Evolutionary conservation across 1,140 invertebrate species (phyloP).

Genomic region (Pomacea maculata): DNA sequence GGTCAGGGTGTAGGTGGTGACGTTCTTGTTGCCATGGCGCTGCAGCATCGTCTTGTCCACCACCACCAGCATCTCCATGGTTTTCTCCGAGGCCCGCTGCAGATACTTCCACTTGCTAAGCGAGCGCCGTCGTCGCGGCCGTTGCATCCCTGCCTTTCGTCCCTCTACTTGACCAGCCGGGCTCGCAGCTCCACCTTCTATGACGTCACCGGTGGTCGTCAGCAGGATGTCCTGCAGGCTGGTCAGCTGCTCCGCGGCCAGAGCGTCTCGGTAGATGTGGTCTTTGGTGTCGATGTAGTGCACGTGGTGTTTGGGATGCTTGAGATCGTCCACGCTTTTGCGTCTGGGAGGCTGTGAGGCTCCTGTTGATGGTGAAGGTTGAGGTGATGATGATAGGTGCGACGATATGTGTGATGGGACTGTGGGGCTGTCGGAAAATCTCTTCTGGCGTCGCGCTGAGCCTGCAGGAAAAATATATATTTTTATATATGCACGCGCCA

Average conservation of each 20-base stretch:
- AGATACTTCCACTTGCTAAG: constrained; percentile 14
- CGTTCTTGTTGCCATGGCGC: constrained; percentile 59
- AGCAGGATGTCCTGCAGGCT: constrained; percentile 12
- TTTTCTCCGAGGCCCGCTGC: constrained; percentile 33
- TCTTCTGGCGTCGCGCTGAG: neutral
- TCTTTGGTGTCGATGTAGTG: constrained; percentile 8
- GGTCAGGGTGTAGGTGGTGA: constrained; percentile 61
- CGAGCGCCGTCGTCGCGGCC: constrained; percentile 1
- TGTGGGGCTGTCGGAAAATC: neutral
- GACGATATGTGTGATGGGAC: neutral
- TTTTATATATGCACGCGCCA: neutral
- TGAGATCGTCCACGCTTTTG: neutral
- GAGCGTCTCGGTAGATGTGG: neutral
- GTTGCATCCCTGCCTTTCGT: neutral
- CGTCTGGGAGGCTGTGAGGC: neutral
- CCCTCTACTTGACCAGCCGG: neutral
- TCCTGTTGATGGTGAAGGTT: neutral
- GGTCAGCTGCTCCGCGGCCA: constrained; percentile 13
- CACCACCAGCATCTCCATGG: constrained; percentile 55
- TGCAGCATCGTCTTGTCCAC: constrained; percentile 56
- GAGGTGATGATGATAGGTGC: neutral
- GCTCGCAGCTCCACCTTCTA: neutral
- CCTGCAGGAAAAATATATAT: neutral
- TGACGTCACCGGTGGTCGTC: constrained; percentile 11
- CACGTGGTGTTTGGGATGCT: neutral